Evolutionary conservation across 2,888 invertebrate species (phyloP).

Genomic region (Nebria brevicollis): DNA sequence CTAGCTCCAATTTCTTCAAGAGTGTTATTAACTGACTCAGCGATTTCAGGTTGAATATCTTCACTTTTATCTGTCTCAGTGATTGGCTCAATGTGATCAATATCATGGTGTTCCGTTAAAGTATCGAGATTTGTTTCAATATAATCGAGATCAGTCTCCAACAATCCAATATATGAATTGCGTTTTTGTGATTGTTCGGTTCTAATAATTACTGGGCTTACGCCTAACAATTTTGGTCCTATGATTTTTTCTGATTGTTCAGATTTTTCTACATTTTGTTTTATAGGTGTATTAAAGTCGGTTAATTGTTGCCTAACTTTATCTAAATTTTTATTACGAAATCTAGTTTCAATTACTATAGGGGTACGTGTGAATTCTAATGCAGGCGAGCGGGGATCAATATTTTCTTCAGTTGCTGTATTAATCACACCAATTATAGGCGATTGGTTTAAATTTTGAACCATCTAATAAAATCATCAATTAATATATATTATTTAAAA

Average conservation of each 20-base stretch:
- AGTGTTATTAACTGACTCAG: slow-evolving; percentile 31
- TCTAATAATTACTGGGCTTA: slow-evolving; percentile 57
- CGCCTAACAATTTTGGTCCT: slow-evolving; percentile 59
- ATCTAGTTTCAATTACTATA: slow-evolving; percentile 58
- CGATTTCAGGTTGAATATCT: slow-evolving; percentile 37
- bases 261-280: slow-evolving; percentile 59
- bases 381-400: slow-evolving; percentile 69
- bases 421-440: slow-evolving; percentile 32
- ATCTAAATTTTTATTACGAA: slow-evolving; percentile 59
- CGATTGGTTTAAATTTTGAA: slow-evolving; percentile 24
- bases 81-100: slow-evolving; percentile 42
- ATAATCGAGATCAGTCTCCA: slow-evolving; percentile 73
- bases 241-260: slow-evolving; percentile 49
- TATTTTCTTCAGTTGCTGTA: slow-evolving; percentile 2
- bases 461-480: slow-evolving; percentile 21
- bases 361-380: slow-evolving; percentile 71
- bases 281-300: slow-evolving; percentile 57
- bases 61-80: slow-evolving; percentile 36
- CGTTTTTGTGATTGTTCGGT: slow-evolving; percentile 56
- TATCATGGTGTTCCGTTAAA: slow-evolving; percentile 50
- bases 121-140: slow-evolving; percentile 64
- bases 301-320: slow-evolving; percentile 51
- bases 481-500: background rate
- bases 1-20: background rate
- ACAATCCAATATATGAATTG: slow-evolving; percentile 63